Percentiles rank a stretch among this genome's conserved stretches.
phyloP scores from a whole-genome alignment of 92 coral and sea anemone genomes.

The Chrysogorgia sp. region DNA sequence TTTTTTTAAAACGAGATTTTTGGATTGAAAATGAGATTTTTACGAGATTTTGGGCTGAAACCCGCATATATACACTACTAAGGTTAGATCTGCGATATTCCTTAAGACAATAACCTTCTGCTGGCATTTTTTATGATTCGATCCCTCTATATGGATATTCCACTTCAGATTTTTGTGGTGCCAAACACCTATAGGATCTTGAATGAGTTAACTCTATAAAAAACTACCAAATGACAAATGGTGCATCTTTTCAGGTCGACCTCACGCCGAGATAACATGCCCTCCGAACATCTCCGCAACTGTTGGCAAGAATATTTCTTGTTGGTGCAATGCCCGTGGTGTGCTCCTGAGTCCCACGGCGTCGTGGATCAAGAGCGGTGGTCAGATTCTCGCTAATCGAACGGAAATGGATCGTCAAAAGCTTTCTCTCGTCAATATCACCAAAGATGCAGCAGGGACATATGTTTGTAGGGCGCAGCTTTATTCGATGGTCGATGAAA shows the following conservation, averaged over 20 bases:
- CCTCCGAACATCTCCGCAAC: not conserved
- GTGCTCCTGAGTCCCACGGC: not conserved
- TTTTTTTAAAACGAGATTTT: too few species aligned
- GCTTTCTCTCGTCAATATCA: conserved; percentile 1
- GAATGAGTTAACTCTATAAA: too few species aligned
- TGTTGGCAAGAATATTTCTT: conserved; percentile 1
- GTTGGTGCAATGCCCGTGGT: conserved; percentile 21
- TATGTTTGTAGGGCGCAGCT: conserved; percentile 28
- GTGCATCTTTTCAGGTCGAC: not conserved
- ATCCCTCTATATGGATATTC: too few species aligned
- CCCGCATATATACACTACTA: too few species aligned
- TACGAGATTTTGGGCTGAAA: too few species aligned
- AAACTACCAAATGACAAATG: not conserved
- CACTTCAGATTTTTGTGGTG: too few species aligned
- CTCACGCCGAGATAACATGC: conserved; percentile 12
- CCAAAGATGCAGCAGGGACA: not conserved
- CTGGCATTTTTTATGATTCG: too few species aligned
- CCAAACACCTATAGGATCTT: too few species aligned
- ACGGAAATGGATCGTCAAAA: not conserved
- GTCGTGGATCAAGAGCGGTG: not conserved
- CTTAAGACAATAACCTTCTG: too few species aligned
- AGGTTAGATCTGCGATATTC: too few species aligned
- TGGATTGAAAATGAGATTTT: too few species aligned
- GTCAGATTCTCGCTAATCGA: not conserved
- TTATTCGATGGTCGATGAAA: conserved; percentile 11